phyloP scores from a whole-genome alignment of 2,797 vertebrate species.

The Malacoctenus gilli region DNA sequence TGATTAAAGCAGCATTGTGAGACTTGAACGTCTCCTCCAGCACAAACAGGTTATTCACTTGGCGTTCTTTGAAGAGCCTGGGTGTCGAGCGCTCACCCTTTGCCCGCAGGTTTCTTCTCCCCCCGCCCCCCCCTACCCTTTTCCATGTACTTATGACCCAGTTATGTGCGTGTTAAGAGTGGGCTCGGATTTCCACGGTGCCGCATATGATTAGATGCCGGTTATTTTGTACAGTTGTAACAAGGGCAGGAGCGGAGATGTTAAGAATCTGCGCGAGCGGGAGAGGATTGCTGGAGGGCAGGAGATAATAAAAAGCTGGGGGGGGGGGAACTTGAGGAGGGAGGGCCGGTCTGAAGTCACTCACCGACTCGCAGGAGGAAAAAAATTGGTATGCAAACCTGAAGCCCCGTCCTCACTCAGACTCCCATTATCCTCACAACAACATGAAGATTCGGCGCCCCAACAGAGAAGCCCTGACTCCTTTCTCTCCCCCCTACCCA shows the following conservation, averaged over 20 bases:
- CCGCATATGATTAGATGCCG: slow-evolving; percentile 55
- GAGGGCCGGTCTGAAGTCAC: slow-evolving; percentile 39
- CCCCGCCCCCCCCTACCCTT: too few relatives aligned
- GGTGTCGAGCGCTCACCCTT: slow-evolving; percentile 55
- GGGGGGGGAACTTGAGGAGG: slow-evolving; percentile 49
- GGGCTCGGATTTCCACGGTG: slow-evolving; percentile 41
- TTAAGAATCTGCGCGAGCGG: slow-evolving; percentile 26
- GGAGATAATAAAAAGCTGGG: slow-evolving; percentile 54
- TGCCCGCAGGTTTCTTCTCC: slow-evolving; percentile 48
- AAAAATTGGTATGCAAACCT: slow-evolving; percentile 58
- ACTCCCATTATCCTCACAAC: slow-evolving; percentile 41
- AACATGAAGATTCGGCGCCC: slow-evolving; percentile 17
- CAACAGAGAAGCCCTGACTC: slow-evolving; percentile 22
- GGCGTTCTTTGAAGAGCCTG: slow-evolving; percentile 55
- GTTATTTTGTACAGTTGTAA: slow-evolving; percentile 50
- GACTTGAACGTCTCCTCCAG: slow-evolving; percentile 47
- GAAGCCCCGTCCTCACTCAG: slow-evolving; percentile 43
- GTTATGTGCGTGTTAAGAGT: slow-evolving; percentile 40
- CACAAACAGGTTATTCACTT: slow-evolving; percentile 53
- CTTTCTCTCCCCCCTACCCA: background rate
- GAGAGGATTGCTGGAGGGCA: slow-evolving; percentile 47
- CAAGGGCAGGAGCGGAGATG: slow-evolving; percentile 28
- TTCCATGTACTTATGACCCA: slow-evolving; percentile 58
- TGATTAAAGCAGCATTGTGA: slow-evolving; percentile 45
- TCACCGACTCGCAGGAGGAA: slow-evolving; percentile 22